phyloP scores from a whole-genome alignment of 2,113 vertebrate species.

The Pangasianodon hypophthalmus region DNA sequence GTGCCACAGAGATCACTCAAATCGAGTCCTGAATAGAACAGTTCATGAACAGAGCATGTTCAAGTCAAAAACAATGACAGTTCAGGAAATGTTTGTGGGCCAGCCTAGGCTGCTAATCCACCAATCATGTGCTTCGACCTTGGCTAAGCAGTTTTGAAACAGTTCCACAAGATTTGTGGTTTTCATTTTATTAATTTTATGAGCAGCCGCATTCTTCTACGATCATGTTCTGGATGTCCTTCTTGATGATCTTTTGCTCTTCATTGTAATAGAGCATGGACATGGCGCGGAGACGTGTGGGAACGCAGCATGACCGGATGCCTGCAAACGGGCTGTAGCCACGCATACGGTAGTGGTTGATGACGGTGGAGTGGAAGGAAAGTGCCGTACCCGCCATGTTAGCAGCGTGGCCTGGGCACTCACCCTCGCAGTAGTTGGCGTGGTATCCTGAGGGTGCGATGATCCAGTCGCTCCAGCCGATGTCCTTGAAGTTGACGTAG shows the following conservation, averaged over 20 bases:
- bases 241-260: slow-evolving; percentile 97
- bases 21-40: slow-evolving; percentile 49
- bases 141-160: slow-evolving; percentile 26
- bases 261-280: slow-evolving; percentile 98
- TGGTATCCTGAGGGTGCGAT: slow-evolving; percentile 95
- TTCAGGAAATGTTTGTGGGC: slow-evolving; percentile 37
- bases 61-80: slow-evolving; percentile 39
- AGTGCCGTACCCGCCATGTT: slow-evolving; percentile 84
- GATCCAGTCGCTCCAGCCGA: slow-evolving; percentile 99
- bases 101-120: slow-evolving; percentile 38
- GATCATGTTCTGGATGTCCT: slow-evolving; percentile 98
- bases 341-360: slow-evolving; percentile 94
- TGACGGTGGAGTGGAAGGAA: slow-evolving; percentile 95
- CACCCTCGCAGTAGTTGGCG: slow-evolving; percentile 97
- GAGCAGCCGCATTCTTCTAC: slow-evolving; percentile 97
- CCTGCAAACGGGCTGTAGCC: slow-evolving; percentile 90
- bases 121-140: slow-evolving; percentile 25
- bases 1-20: slow-evolving; percentile 62
- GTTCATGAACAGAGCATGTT: slow-evolving; percentile 48
- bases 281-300: slow-evolving; percentile 92
- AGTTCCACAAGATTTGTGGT: slow-evolving; percentile 12
- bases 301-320: slow-evolving; percentile 92
- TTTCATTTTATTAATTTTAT: slow-evolving; percentile 60
- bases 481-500: slow-evolving; percentile 95
- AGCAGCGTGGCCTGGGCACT: slow-evolving; percentile 90